phyloP scores from a whole-genome alignment of 64 coral and sea anemone species.

The Pocillopora damicornis region DNA sequence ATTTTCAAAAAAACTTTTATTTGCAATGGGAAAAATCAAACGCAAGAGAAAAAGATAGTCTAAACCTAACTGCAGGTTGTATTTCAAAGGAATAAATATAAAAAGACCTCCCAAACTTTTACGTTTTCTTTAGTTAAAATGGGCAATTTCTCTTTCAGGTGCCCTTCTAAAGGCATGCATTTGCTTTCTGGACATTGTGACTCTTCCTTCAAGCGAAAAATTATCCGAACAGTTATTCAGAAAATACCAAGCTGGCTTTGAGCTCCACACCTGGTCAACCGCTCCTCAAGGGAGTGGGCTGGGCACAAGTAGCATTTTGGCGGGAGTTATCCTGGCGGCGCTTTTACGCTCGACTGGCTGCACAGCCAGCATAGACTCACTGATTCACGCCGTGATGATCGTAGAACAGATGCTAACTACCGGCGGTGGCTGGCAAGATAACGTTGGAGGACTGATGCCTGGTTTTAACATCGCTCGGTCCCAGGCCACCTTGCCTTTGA shows the following conservation, averaged over 20 bases:
- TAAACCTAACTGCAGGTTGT: too few relatives aligned
- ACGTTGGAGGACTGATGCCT: slow-evolving; percentile 86
- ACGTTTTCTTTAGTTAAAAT: too few relatives aligned
- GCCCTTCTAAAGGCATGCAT: slow-evolving; percentile 87
- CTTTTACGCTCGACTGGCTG: slow-evolving; percentile 58
- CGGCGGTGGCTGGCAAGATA: slow-evolving; percentile 97
- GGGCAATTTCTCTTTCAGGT: slow-evolving; percentile 20
- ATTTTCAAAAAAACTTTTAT: too few relatives aligned
- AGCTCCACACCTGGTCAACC: slow-evolving; percentile 70
- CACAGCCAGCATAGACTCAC: slow-evolving; percentile 60
- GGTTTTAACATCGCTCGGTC: slow-evolving; percentile 87
- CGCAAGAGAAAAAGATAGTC: too few relatives aligned
- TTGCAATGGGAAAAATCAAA: too few relatives aligned
- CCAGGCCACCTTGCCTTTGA: slow-evolving; percentile 58
- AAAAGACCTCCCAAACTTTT: neutral
- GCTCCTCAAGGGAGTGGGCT: slow-evolving; percentile 87
- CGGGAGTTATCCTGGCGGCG: slow-evolving; percentile 77
- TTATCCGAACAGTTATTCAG: slow-evolving; percentile 65
- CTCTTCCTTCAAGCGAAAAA: slow-evolving; percentile 37
- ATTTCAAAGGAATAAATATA: too few relatives aligned
- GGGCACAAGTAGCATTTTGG: slow-evolving; percentile 97
- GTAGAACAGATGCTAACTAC: slow-evolving; percentile 97
- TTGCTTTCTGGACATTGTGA: slow-evolving; percentile 62
- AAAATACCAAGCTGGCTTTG: slow-evolving; percentile 81
- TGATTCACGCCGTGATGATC: slow-evolving; percentile 83